Evolutionary conservation across 2,113 vertebrate species (phyloP).

Genomic region (Bungarus multicinctus): DNA sequence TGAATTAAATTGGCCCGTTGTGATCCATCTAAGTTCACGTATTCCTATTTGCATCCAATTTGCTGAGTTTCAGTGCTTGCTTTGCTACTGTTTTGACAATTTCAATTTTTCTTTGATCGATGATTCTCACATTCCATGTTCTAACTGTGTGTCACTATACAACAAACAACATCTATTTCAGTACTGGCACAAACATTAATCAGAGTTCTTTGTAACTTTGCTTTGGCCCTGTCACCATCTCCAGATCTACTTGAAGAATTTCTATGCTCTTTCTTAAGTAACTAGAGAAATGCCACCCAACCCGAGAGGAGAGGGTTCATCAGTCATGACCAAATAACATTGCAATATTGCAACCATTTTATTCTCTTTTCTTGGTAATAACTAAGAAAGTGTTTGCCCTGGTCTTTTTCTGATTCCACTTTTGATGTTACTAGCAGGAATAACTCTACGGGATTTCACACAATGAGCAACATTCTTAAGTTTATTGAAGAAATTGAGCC

Average conservation of each 20-base stretch:
- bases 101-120: neutral
- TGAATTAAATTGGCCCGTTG: neutral
- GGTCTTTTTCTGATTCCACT: neutral
- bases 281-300: neutral
- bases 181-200: neutral
- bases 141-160: neutral
- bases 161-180: neutral
- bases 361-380: neutral
- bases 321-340: neutral
- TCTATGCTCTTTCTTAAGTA: neutral
- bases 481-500: neutral
- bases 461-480: neutral
- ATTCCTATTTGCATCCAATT: neutral
- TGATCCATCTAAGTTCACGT: neutral
- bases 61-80: neutral
- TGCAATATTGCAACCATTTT: neutral
- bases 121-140: neutral
- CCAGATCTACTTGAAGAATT: neutral
- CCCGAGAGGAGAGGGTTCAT: neutral
- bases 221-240: neutral
- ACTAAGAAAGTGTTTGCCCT: neutral
- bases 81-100: neutral
- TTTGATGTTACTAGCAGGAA: neutral
- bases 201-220: neutral
- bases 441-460: neutral